Percentiles rank a stretch among this genome's conserved stretches.
Evolutionary conservation across 2,888 invertebrate genomes (phyloP).

Genomic region (Nomada fabriciana): DNA sequence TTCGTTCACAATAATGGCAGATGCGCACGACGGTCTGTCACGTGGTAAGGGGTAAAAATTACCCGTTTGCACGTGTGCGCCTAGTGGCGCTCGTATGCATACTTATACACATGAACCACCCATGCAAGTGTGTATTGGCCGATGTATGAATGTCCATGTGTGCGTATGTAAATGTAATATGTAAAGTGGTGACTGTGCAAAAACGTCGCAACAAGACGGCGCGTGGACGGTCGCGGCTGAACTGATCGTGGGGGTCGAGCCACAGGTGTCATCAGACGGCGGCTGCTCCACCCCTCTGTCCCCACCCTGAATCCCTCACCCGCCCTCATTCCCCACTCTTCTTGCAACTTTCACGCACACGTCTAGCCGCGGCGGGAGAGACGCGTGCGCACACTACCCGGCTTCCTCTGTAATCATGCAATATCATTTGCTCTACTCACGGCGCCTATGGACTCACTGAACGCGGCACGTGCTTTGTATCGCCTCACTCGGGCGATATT

Average conservation of each 20-base stretch:
- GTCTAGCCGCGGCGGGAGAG: slow-evolving; percentile 14
- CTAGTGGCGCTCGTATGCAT: slow-evolving; percentile 22
- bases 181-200: slow-evolving; percentile 71
- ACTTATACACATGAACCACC: slow-evolving; percentile 34
- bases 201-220: slow-evolving; percentile 73
- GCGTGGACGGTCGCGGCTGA: slow-evolving; percentile 82
- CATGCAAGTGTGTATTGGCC: slow-evolving; percentile 10
- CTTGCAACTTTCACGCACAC: slow-evolving; percentile 52
- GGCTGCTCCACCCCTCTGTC: slow-evolving; percentile 64
- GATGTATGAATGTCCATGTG: background rate
- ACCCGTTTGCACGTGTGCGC: slow-evolving; percentile 47
- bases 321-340: slow-evolving; percentile 44
- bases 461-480: slow-evolving; percentile 57
- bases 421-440: slow-evolving; percentile 53
- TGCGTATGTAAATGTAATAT: slow-evolving; percentile 10
- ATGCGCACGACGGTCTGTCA: slow-evolving; percentile 61
- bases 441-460: slow-evolving; percentile 46
- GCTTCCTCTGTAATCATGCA: slow-evolving; percentile 54
- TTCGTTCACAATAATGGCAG: slow-evolving; percentile 57
- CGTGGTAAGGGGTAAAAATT: slow-evolving; percentile 59
- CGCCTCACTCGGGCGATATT: slow-evolving; percentile 13
- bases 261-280: slow-evolving; percentile 81
- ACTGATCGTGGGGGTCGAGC: slow-evolving; percentile 81
- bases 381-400: slow-evolving; percentile 58
- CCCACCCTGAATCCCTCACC: slow-evolving; percentile 42